These are phyloP conservation scores for Tribolium madens DNA, from an alignment of 1,140 invertebrate genomes.

Conservation along the genomic window DNA sequence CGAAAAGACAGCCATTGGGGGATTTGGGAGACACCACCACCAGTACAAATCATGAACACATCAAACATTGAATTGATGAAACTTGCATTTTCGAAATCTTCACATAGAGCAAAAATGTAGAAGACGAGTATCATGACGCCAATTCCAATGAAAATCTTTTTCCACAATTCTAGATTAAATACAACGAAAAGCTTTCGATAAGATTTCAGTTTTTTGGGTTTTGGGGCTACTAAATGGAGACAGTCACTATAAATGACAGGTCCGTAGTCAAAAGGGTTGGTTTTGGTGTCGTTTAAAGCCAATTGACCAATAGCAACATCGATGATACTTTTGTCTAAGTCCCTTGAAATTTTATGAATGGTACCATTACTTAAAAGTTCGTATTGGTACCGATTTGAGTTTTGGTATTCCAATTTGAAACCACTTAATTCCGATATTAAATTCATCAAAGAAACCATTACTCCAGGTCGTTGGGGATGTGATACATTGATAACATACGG, in stretches of 20 bases:
- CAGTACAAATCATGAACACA: not conserved
- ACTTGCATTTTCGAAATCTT: not conserved
- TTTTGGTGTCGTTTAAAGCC: conserved; percentile 30
- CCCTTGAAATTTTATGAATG: not conserved
- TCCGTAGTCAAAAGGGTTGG: conserved; percentile 34
- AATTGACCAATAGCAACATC: conserved; percentile 29
- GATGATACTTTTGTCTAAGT: not conserved
- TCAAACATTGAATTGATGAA: conserved; percentile 16
- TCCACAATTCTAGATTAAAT: conserved; percentile 16
- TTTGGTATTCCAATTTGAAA: not conserved
- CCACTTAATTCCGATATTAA: not conserved
- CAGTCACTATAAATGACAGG: conserved; percentile 2
- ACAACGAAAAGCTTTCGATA: conserved; percentile 22
- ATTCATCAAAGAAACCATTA: conserved; percentile 6
- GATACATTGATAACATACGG: not conserved
- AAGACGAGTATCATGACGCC: not conserved
- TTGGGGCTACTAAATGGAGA: not conserved
- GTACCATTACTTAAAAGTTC: conserved; percentile 7
- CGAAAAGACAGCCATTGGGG: not conserved
- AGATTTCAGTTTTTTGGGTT: conserved; percentile 2
- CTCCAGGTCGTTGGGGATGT: not conserved
- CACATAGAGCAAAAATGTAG: not conserved
- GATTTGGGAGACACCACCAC: not conserved
- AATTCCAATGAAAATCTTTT: not conserved
- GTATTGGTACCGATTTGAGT: not conserved